Evolutionary conservation across 1,140 invertebrate species (phyloP), one percentile per base, ranked within the genome.

Genomic region (Parapsyche elsis): DNA sequence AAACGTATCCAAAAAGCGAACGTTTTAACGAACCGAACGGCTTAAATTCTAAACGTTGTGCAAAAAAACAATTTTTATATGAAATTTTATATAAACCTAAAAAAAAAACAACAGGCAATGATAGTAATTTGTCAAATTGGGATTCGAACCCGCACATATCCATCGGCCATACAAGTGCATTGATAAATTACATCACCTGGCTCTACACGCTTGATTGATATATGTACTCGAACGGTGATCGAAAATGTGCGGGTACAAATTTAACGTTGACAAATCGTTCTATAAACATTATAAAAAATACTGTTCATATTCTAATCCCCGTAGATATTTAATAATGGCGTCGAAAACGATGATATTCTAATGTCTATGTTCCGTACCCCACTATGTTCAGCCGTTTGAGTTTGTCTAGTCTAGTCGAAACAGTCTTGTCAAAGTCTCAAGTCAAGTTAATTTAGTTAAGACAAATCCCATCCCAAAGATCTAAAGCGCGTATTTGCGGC

Each of bases 171-270:
- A n/a, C 64, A 23, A 24, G 24, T 67, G 21, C 57, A 26, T 67
- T 67, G 64, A 67, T 67, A 67, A 67, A 67, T 67, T 67, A 67
- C 24, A 14, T 67, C 64, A 67, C 64, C 64, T 67, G 64, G 64
- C 24, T 67, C 5, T 7, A 38, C 64, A 23, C 64, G n/a, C n/a
- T n/a, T n/a, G n/a, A n/a, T 67, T 67, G 64, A 67, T 67, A 26
- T 14, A 67, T 67, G 26, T 23, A 67, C 64, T 67, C 23, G 64
- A 24, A 19, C 24, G 23, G 64, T 67, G 64, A 67, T 67, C 64
- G 64, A 67, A 19, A 67, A 67, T 67, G 64, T 67, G 64, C 64
- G 64, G 64, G 64, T 67, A 12, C 24, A 14, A 24, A 67, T 67
- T 67, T 14, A 67, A 67, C 64, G 64, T 21, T 67, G 64, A 67